Evolutionary conservation across 2,888 invertebrate genomes (phyloP).

Genomic region (Eustalomyia histrio): DNA sequence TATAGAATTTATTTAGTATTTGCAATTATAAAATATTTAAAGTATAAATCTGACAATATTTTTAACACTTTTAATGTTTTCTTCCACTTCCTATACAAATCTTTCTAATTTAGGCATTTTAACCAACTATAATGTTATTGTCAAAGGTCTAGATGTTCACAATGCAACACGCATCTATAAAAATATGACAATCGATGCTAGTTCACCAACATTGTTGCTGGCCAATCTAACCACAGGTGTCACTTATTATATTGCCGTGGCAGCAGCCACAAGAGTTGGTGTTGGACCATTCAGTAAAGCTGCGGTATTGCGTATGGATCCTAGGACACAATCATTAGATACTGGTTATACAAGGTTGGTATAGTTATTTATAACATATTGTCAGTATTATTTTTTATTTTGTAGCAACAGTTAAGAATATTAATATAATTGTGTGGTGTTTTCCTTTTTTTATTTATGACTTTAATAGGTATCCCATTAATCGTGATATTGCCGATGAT

Average conservation of each 20-base stretch:
- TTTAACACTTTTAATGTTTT: conserved; percentile 59
- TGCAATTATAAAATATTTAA: too few species aligned
- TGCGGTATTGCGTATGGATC: conserved; percentile 83
- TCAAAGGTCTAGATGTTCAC: conserved; percentile 83
- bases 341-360: conserved; percentile 77
- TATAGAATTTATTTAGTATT: neutral
- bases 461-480: conserved; percentile 80
- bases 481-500: conserved; percentile 83
- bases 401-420: neutral
- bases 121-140: conserved; percentile 88
- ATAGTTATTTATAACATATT: conserved; percentile 5
- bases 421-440: neutral
- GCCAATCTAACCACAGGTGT: conserved; percentile 90
- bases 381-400: neutral
- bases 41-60: too few species aligned
- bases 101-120: conserved; percentile 80
- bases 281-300: conserved; percentile 89
- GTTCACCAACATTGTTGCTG: conserved; percentile 86
- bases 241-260: conserved; percentile 90
- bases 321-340: conserved; percentile 81
- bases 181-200: conserved; percentile 86
- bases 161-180: conserved; percentile 82
- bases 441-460: neutral
- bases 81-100: conserved; percentile 57
- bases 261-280: conserved; percentile 90